Evolutionary conservation across 2,113 vertebrate genomes (phyloP), one percentile per base, ranked within the genome.

Genomic region (Penelope pileata): DNA sequence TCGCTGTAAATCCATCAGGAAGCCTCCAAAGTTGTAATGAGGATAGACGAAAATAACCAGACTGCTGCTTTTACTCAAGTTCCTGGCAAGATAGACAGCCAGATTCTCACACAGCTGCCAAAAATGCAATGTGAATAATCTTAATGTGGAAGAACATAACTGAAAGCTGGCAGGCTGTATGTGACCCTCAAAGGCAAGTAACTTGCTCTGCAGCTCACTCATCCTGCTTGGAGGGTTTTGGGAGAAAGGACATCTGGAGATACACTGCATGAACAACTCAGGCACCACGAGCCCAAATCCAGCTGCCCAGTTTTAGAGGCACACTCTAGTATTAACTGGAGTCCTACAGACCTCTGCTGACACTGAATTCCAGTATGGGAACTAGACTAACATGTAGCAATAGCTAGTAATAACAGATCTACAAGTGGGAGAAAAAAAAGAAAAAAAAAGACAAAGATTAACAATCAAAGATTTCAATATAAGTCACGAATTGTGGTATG

Each of bases 121-220:
- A 81, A 91, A 62, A 36, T 1, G 4, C 16, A 5, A 18, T 85
- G 54, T 59, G 19, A 76, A 47, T 59, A 42, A 51, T 36, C 17
- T 29, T 47, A 11, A 63, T 7, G 10, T 26, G 10, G 13, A 74
- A 81, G 23, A 0, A 0, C 7, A 11, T 36, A 80, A 5, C 15
- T 42, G 43, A 68, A 62, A 83, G 56, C 21, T 42, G 53, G 36
- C 17, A 85, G 34, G 47, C 30, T 78, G 53, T 6, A 50, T 32
- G 11, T 53, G 21, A 70, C 72, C 13, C 51, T 70, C 34, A 84
- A 32, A 85, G 47, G 40, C 36, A 85, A 40, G 21, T 32, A 78
- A 58, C 27, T 36, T 34, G 29, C 69, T 73, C 54, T 70, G 56
- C n/a, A 90, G 70, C 26, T 36, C 66, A 48, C 19, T 69, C 21